Evolutionary conservation across 1,140 invertebrate species (phyloP), one percentile per base, ranked within the genome.

Genomic region (Cyrtorhinus lividipennis): DNA sequence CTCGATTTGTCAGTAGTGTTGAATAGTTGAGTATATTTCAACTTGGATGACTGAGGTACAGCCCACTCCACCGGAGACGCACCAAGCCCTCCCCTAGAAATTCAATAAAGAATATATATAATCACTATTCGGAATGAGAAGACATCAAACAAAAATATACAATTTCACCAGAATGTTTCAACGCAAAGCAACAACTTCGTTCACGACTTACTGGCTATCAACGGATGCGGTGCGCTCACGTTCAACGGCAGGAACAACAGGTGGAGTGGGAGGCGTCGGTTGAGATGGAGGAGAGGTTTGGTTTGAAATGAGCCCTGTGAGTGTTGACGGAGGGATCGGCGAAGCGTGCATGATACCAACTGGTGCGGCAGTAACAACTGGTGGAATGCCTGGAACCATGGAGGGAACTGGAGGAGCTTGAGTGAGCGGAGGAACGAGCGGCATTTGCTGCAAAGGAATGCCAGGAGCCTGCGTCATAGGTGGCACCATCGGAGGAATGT

Each of bases 1-100:
- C 92, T 84, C 12, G 85, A 80, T 65, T 88, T 81, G 76, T 98
- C 95, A 65, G 88, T 87, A 1, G 85, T 85, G 75, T 98, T 98
- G 73, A 98, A 98, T 2, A 95, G 76, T 73, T 98, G 94, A 10
- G 90, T 95, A 72, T 95, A 97, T 73, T 94, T 95, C 48, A 96
- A 77, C 74, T 93, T 95, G 38, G 85, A 87, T 62, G 83, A 81
- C 70, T 95, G 92, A 15, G 92, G 90, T 62, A 97, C 86, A 0
- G 87, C 81, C 92, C 93, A 96, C 68, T 90, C 87, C 0, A 77
- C 72, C 0, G 75, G 76, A 23, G 76, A 76, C 24, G 71, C 59
- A 30, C 25, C 45, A 22, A 67, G 30, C 56, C 66, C 65, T 13
- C 26, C 64, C 64, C 27, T 30, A 64, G 38, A 63, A 59, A 53